Base-by-base conservation (phyloP, 2,797 vertebrate genomes). In the Parotocinclus haroldoi region DNA sequence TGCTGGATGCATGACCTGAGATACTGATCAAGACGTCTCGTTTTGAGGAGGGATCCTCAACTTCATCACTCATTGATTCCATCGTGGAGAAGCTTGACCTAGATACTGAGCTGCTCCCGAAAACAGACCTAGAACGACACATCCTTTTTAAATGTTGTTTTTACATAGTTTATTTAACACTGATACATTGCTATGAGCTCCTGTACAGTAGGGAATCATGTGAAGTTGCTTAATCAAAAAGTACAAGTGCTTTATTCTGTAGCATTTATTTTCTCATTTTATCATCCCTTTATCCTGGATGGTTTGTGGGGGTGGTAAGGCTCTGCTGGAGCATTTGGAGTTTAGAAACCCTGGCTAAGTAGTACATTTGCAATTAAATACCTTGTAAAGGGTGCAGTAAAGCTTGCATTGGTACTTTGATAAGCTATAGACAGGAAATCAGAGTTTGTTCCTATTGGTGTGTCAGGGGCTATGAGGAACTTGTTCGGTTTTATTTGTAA, bases 51-150 rank as follows among this genome's bases (percentile, higher is more conserved):
- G 83, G 72, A 16, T 93, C 91, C 59, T 85, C 86, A 7, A 73
- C 72, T 66, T 92, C 92, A 52, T 93, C 89, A 37, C 68, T 81
- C 1, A 81, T 0, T 0, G 90, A 85, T 27, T 87, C 85, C 0
- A 74, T 58, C 1, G 83, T 83, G 10, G 89, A 88, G 18, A 78
- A 17, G 44, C 87, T 87, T 11, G 86, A 86, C 72, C 73, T 83
- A 61, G 92, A 92, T 64, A 85, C 17, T 19, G 79, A 82, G 75
- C 88, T 88, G 82, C 89, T 94, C 51, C 86, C 91, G 0, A 84
- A 76, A 7, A 83, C 66, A 44, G 92, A 90, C 83, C 94, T 95
- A 79, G 51, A 69, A 73, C 58, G 65, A 49, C 57, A 60, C 48
- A 68, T 49, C 5, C 40, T 13, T 16, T n/a, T 0, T 14, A n/a